These are phyloP conservation scores for Antennarius striatus DNA, from an alignment of 2,113 vertebrate species.

Conservation along the genomic window DNA sequence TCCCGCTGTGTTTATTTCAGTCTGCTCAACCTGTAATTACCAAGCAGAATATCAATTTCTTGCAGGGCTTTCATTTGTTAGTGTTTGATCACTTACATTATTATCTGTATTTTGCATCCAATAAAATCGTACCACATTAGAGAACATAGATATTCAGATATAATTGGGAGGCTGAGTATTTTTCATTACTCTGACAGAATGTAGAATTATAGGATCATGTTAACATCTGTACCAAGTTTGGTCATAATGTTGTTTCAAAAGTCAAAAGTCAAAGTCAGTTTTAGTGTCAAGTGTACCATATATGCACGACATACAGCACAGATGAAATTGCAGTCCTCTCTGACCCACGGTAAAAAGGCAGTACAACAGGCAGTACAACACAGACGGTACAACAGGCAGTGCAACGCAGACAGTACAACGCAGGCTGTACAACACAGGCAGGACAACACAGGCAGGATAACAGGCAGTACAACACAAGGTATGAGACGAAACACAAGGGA, in stretches of 20 bases:
- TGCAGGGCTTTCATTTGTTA: constrained; percentile 76
- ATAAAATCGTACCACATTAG: constrained; percentile 67
- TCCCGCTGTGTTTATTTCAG: constrained; percentile 67
- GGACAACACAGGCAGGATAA: too few relatives aligned
- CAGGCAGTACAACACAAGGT: too few relatives aligned
- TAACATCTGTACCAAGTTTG: constrained; percentile 1
- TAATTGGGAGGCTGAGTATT: constrained; percentile 8
- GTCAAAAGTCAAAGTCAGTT: neutral
- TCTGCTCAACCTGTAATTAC: constrained; percentile 74
- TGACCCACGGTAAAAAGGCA: too few relatives aligned
- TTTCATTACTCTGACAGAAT: constrained; percentile 2
- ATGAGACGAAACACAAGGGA: too few relatives aligned
- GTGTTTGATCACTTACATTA: constrained; percentile 69
- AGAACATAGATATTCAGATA: neutral
- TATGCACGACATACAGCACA: too few relatives aligned
- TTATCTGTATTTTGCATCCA: constrained; percentile 70
- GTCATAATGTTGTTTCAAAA: constrained; percentile 9
- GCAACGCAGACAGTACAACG: too few relatives aligned
- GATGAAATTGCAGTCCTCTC: too few relatives aligned
- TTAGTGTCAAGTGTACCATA: too few relatives aligned
- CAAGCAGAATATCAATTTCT: constrained; percentile 67
- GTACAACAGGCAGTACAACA: too few relatives aligned
- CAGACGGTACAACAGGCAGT: too few relatives aligned
- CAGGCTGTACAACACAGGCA: too few relatives aligned
- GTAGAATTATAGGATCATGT: constrained; percentile 5